Conservation (phyloP, 1,140 invertebrate species). For the Parapsyche elsis region DNA sequence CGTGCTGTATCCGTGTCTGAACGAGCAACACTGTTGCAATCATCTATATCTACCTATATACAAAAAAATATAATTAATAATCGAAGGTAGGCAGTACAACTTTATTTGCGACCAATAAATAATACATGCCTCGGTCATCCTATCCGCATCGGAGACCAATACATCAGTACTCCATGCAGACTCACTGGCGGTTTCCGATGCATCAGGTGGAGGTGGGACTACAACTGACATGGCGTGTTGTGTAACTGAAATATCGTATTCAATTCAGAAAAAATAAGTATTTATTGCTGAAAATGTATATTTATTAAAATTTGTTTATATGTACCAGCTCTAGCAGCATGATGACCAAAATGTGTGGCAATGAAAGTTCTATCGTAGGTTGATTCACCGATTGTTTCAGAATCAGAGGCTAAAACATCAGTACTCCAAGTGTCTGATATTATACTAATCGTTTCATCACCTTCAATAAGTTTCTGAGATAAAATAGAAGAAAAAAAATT, state of each 20-base stretch:
- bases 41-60: conserved; percentile 65
- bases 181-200: conserved; percentile 92
- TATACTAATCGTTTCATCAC: conserved; percentile 93
- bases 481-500: neutral
- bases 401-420: conserved; percentile 94
- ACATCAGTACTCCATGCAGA: conserved; percentile 97
- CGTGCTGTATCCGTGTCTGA: conserved; percentile 65
- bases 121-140: conserved; percentile 78
- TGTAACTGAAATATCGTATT: neutral
- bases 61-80: conserved; percentile 32
- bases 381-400: conserved; percentile 83
- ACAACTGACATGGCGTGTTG: conserved; percentile 56
- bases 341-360: conserved; percentile 58
- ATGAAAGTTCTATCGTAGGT: conserved; percentile 69
- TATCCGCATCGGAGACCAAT: conserved; percentile 92
- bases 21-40: conserved; percentile 66
- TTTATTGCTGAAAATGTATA: neutral
- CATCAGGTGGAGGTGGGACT: conserved; percentile 69
- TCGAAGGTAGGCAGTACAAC: neutral
- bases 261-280: neutral
- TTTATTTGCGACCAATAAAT: neutral
- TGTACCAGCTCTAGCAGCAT: conserved; percentile 42
- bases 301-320: conserved; percentile 16
- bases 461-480: conserved; percentile 78
- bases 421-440: conserved; percentile 98